Evolutionary conservation across 2,888 invertebrate genomes (phyloP), one percentile per base, ranked within the genome.

Genomic region (Ectropis crepuscularia): DNA sequence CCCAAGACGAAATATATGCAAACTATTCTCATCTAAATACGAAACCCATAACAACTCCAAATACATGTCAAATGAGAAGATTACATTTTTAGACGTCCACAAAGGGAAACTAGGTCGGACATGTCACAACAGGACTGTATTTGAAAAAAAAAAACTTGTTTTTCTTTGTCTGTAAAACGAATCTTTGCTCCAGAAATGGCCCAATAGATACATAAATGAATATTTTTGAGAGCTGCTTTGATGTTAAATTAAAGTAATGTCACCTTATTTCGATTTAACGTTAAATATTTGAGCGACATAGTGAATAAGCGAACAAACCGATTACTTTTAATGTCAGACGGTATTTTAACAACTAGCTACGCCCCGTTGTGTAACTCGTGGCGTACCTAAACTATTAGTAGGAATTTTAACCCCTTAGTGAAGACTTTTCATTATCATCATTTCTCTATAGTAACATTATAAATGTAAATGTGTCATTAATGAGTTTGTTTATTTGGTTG

Each of bases 21-120:
- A 55, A n/a, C 16, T 43, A 38, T 6, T 10, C 5, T 12, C 10
- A 37, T 53, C 36, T 42, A 48, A 38, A 0, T 37, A 6, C 6
- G 50, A 12, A 11, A 8, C 16, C 28, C 39, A 12, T 12, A 42
- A n/a, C 11, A 28, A 28, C 16, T 28, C 63, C 45, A 58, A 46
- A 53, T 63, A 48, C 63, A 58, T 53, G 38, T 11, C 12, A 45
- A 53, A 53, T 58, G 47, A 53, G 53, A 11, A 36, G 51, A 12
- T 50, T 45, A 50, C 9, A 38, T 42, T 41, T 61, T 41, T 10
- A 45, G 36, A n/a, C 43, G 36, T 10, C 10, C 5, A 36, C 36
- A 38, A 10, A 51, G 57, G 57, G 8, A 48, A 43, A 46, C 8
- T 51, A 55, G 62, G 47, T 49, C 54, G 10, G 12, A 9, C n/a